Percentiles rank a stretch among this genome's conserved stretches.
These are phyloP conservation scores for Sialia sialis DNA, from an alignment of 2,113 vertebrate genomes.

Conservation along the genomic window DNA sequence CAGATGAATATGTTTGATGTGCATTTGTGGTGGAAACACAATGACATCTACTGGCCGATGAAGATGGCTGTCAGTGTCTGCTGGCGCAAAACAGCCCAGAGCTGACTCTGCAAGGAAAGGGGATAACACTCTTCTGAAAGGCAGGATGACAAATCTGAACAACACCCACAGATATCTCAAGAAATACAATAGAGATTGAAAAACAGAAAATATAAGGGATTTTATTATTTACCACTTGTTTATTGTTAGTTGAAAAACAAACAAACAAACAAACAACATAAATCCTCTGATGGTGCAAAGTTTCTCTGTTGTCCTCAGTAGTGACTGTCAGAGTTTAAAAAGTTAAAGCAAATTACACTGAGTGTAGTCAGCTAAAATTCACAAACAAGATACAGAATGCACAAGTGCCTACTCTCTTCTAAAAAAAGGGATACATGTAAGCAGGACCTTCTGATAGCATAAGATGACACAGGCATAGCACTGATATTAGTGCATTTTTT, in stretches of 20 bases:
- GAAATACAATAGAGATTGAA: not conserved
- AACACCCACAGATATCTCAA: not conserved
- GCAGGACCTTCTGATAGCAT: not conserved
- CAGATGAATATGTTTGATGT: slow-evolving; percentile 13
- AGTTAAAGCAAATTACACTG: not conserved
- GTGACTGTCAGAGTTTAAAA: not conserved
- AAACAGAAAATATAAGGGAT: not conserved
- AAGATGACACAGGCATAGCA: not conserved
- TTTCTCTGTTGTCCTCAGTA: not conserved
- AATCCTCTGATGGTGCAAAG: not conserved
- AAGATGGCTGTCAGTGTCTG: not conserved
- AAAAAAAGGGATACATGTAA: not conserved
- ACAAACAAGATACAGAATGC: not conserved
- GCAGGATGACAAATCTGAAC: not conserved
- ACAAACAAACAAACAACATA: not conserved
- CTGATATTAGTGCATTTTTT: not conserved
- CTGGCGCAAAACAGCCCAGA: not conserved
- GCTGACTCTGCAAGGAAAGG: fast-evolving
- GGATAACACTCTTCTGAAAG: not conserved
- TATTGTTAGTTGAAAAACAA: not conserved
- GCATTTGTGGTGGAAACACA: not conserved
- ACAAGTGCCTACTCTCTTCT: not conserved
- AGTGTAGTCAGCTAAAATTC: not conserved
- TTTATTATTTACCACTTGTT: not conserved
- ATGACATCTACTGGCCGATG: slow-evolving; percentile 55